Base-by-base conservation (phyloP, 2,888 invertebrate species). In the Anthoptus insignis region DNA sequence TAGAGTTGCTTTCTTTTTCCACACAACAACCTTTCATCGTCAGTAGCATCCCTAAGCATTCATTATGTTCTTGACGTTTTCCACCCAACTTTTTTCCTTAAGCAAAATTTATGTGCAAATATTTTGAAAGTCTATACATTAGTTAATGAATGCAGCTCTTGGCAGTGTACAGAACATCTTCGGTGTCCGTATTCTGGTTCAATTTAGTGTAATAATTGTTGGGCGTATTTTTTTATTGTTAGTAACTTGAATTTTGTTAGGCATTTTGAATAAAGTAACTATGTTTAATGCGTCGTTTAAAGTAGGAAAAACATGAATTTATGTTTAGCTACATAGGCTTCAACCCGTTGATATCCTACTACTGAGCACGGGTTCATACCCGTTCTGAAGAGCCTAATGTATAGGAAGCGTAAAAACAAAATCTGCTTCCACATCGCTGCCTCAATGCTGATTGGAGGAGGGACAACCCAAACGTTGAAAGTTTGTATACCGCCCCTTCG, bases 81-180 rank as follows among this genome's bases (percentile, higher is more conserved):
- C 77, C 77, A 66, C 73, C 79, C 78, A 76, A 79, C 76, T 82
- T 88, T 84, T 86, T 84, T 81, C 63, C 79, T 82, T 82, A 81
- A 86, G 79, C 81, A 77, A 86, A 90, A 91, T 91, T 90, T 90
- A 89, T 89, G 90, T 86, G 89, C 84, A 91, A 92, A 91, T 90
- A 90, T 91, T 91, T 89, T 88, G 87, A 86, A 87, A 89, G 89
- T 87, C 88, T 89, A 89, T 91, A 91, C 91, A 92, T 92, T 91
- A 91, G 90, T 91, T 92, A 92, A 92, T 92, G 91, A 91, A 91
- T 91, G 89, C 91, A 91, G 88, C 84, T 84, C 84, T 81, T 83
- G 82, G 80, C 80, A 81, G 85, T 87, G 78, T 87, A 84, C 84
- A 82, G 77, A 83, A 78, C 79, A 75, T 86, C 82, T 87, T 79